phyloP scores from a whole-genome alignment of 2,797 vertebrate species.

The Microctenopoma stevenorrisi region DNA sequence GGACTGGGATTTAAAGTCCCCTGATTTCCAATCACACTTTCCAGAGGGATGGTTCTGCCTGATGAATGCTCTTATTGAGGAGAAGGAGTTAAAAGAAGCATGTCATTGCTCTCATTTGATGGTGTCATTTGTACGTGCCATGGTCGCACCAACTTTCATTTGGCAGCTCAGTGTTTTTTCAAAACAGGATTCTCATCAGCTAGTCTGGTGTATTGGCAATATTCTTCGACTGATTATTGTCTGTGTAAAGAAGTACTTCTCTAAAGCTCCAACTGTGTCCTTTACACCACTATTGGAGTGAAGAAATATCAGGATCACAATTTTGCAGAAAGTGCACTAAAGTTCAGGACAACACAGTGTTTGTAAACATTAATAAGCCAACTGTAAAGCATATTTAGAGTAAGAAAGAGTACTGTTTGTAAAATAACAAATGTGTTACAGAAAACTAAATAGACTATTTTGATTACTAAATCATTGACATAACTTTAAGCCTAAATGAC shows the following conservation, averaged over 20 bases:
- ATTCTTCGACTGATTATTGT: slow-evolving; percentile 54
- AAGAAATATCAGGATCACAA: slow-evolving; percentile 12
- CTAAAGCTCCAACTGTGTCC: neutral
- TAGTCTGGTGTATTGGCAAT: slow-evolving; percentile 47
- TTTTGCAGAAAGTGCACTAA: slow-evolving; percentile 15
- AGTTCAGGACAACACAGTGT: neutral
- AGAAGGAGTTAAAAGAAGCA: slow-evolving; percentile 81
- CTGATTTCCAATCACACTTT: slow-evolving; percentile 83
- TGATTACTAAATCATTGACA: neutral
- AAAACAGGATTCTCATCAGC: slow-evolving; percentile 54
- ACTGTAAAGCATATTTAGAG: neutral
- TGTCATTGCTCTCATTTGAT: slow-evolving; percentile 80
- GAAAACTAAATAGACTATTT: neutral
- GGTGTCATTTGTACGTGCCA: slow-evolving; percentile 56
- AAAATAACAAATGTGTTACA: neutral
- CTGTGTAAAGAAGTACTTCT: slow-evolving; percentile 35
- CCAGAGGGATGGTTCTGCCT: slow-evolving; percentile 82
- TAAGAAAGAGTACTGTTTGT: too few relatives aligned
- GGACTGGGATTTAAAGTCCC: slow-evolving; percentile 70
- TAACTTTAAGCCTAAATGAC: neutral
- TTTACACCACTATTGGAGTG: slow-evolving; percentile 6
- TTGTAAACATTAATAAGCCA: neutral
- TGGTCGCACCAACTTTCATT: slow-evolving; percentile 49
- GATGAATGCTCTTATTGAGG: slow-evolving; percentile 82
- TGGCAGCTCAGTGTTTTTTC: slow-evolving; percentile 47